Percentiles rank a stretch among this genome's conserved stretches.
phyloP scores from a whole-genome alignment of 2,113 vertebrate genomes.

The Rhabdomys dilectus region DNA sequence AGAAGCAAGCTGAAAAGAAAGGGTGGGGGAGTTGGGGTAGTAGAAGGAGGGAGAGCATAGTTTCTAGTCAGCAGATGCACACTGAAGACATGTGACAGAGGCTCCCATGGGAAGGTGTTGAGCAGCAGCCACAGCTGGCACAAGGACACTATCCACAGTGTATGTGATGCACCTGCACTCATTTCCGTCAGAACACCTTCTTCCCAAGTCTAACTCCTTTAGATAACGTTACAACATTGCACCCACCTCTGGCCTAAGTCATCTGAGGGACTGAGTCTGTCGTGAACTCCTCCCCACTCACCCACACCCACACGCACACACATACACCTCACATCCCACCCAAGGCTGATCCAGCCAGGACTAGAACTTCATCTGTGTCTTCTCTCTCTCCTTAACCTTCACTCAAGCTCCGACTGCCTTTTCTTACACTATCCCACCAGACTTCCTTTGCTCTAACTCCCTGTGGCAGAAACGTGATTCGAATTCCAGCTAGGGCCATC shows the following conservation, averaged over 20 bases:
- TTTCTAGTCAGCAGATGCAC: neutral
- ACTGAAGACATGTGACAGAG: neutral
- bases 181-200: neutral
- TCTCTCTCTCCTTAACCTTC: neutral
- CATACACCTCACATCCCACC: neutral
- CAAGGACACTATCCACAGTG: fast-evolving
- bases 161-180: neutral
- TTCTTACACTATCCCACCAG: neutral
- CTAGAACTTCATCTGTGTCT: neutral
- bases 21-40: fast-evolving
- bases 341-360: neutral
- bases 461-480: neutral
- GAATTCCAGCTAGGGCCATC: neutral
- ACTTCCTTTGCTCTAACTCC: neutral
- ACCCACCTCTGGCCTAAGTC: neutral
- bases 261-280: neutral
- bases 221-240: neutral
- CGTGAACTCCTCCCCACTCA: neutral
- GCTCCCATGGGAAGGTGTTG: neutral
- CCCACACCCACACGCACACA: neutral
- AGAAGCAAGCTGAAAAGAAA: neutral
- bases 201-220: neutral
- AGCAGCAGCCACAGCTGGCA: neutral
- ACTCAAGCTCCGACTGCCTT: neutral
- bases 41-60: too few species aligned